Conservation (phyloP, 2,113 vertebrate genomes). For the Podiceps cristatus region DNA sequence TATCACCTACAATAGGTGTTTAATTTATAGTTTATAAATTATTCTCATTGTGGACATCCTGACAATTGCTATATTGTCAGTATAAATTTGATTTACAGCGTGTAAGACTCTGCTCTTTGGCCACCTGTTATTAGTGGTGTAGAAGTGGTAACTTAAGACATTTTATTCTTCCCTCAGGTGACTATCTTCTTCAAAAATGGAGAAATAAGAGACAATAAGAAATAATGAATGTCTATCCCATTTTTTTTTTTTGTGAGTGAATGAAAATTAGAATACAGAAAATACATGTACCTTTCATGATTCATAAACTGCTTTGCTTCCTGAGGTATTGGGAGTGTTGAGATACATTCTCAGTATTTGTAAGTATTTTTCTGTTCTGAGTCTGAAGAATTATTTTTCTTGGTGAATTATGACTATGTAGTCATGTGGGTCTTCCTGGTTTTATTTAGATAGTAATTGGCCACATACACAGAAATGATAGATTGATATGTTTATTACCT, state of each 20-base stretch:
- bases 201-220: neutral
- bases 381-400: neutral
- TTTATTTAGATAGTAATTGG: neutral
- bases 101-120: neutral
- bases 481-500: neutral
- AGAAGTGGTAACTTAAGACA: neutral
- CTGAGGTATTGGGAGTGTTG: neutral
- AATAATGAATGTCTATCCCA: neutral
- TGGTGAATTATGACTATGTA: neutral
- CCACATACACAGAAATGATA: neutral
- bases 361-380: neutral
- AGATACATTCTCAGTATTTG: neutral
- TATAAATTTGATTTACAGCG: neutral
- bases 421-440: neutral
- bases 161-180: neutral
- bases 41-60: neutral
- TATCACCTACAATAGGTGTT: neutral
- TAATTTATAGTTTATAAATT: neutral
- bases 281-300: neutral
- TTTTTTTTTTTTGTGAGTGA: neutral
- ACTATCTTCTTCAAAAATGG: neutral
- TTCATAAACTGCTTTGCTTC: neutral
- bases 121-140: neutral
- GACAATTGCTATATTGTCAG: neutral
- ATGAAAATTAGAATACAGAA: neutral